phyloP scores from a whole-genome alignment of 2,113 vertebrate genomes.

The Aix galericulata region DNA sequence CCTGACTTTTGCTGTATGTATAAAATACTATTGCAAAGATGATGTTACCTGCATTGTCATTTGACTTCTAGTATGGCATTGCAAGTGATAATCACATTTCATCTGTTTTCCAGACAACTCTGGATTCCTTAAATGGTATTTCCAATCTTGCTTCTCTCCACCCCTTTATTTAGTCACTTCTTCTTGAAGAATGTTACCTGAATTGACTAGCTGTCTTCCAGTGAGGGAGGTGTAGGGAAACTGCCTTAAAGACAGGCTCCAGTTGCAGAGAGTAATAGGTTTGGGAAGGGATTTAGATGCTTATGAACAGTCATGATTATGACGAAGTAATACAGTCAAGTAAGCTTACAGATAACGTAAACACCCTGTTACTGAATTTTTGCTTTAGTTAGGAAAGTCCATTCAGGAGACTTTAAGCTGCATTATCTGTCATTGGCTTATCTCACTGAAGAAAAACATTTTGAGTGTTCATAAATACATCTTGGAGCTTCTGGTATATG shows the following conservation, averaged over 20 bases:
- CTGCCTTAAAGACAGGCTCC: background rate
- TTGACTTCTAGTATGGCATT: background rate
- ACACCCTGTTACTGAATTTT: background rate
- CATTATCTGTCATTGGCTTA: background rate
- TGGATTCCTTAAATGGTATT: background rate
- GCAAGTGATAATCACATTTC: background rate
- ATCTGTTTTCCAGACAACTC: background rate
- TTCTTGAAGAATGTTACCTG: background rate
- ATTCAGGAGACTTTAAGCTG: background rate
- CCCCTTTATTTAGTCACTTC: background rate
- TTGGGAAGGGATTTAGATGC: background rate
- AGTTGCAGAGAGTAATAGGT: background rate
- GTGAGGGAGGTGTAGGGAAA: background rate
- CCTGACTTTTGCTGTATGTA: background rate
- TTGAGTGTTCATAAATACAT: slow-evolving; percentile 17
- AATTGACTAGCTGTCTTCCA: background rate
- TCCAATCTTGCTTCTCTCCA: background rate
- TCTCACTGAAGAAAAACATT: background rate
- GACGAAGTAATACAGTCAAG: background rate
- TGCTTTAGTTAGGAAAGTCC: slow-evolving; percentile 10
- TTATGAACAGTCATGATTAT: background rate
- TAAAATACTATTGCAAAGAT: background rate
- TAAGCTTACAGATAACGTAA: background rate
- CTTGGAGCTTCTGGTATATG: background rate
- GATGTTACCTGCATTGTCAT: background rate